phyloP scores from a whole-genome alignment of 2,797 vertebrate species.

The Rhinogobio ventralis region DNA sequence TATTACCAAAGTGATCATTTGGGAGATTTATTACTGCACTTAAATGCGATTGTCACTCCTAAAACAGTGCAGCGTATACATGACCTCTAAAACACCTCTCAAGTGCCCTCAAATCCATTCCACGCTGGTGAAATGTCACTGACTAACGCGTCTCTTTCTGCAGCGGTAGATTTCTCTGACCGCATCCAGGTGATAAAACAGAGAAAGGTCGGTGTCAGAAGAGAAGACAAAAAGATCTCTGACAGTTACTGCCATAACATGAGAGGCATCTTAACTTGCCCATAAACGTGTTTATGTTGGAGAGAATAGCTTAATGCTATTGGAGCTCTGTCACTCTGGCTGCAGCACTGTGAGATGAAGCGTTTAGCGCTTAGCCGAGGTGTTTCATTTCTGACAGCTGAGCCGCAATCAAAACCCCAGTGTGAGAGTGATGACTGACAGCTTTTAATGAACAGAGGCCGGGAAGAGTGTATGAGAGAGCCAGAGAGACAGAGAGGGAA shows the following conservation, averaged over 20 bases:
- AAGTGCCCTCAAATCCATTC: constrained; percentile 17
- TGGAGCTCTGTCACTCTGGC: constrained; percentile 59
- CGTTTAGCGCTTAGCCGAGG: constrained; percentile 61
- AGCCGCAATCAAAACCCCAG: constrained; percentile 67
- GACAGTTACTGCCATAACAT: constrained; percentile 64
- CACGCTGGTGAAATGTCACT: constrained; percentile 23
- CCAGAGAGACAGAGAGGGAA: constrained; percentile 17
- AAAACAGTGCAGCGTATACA: not conserved
- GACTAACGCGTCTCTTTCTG: constrained; percentile 42
- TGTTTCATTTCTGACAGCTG: constrained; percentile 79
- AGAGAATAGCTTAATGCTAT: constrained; percentile 65
- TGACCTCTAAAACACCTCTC: constrained; percentile 13
- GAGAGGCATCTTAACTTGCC: constrained; percentile 59
- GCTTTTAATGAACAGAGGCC: constrained; percentile 73
- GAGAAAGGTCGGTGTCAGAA: constrained; percentile 53
- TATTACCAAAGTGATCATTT: not conserved
- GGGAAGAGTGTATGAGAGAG: constrained; percentile 30
- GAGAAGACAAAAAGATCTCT: constrained; percentile 60
- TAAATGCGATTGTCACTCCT: not conserved
- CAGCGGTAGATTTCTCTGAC: constrained; percentile 43
- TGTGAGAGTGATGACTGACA: constrained; percentile 77
- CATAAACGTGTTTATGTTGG: constrained; percentile 61
- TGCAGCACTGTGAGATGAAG: constrained; percentile 56
- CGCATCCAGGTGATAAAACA: constrained; percentile 61
- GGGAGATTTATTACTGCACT: not conserved